Evolutionary conservation across 2,797 vertebrate species (phyloP).

Genomic region (Otolemur crassicaudatus): DNA sequence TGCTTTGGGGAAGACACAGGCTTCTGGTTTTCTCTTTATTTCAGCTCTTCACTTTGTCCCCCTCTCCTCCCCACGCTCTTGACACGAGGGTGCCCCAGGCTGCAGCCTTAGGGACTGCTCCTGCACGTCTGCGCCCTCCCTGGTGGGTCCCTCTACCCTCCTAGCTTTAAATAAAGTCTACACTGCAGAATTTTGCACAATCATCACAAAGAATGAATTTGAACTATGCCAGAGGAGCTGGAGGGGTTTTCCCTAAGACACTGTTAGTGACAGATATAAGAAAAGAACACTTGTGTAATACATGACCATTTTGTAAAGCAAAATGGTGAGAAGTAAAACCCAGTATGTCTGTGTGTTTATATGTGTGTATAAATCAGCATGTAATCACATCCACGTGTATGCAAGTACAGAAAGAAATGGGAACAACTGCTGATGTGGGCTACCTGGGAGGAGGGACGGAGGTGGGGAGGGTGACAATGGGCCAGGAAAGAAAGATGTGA

Average conservation of each 20-base stretch:
- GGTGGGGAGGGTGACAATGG: not conserved
- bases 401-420: not conserved
- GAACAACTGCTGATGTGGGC: not conserved
- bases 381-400: not conserved
- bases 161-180: not conserved
- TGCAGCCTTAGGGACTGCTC: not conserved
- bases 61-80: not conserved
- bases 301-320: slow-evolving; percentile 29
- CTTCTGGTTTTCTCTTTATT: not conserved
- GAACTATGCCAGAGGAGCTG: not conserved
- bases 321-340: not conserved
- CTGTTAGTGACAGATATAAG: not conserved
- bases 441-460: not conserved
- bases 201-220: not conserved
- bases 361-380: not conserved
- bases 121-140: not conserved
- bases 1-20: not conserved
- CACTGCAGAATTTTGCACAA: rapidly evolving
- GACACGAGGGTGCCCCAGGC: too few relatives aligned
- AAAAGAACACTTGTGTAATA: not conserved
- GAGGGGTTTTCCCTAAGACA: not conserved
- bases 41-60: not conserved
- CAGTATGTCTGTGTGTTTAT: not conserved
- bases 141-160: too few relatives aligned
- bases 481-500: not conserved